Percentiles rank a stretch among this genome's conserved stretches.
Evolutionary conservation across 2,888 invertebrate genomes (phyloP).

Genomic region (Acleris laterana): DNA sequence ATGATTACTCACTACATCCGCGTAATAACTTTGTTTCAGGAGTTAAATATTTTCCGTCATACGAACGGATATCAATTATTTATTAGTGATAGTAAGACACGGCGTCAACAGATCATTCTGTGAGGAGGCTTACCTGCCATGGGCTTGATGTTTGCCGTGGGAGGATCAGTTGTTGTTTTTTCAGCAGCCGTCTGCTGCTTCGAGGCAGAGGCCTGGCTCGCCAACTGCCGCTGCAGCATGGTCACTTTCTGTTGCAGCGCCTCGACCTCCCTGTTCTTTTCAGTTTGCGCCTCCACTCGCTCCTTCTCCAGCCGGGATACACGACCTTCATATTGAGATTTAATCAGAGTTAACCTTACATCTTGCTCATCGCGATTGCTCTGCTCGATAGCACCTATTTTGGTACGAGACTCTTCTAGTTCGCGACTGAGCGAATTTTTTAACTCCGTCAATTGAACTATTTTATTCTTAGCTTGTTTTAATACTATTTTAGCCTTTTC

Average conservation of each 20-base stretch:
- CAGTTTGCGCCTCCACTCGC: slow-evolving; percentile 85
- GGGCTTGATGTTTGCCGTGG: slow-evolving; percentile 96
- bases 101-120: no score
- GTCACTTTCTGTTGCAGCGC: slow-evolving; percentile 88
- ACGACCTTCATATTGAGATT: slow-evolving; percentile 88
- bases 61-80: no score
- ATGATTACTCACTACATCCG: no score
- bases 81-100: no score
- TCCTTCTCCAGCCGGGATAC: slow-evolving; percentile 90
- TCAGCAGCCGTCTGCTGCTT: slow-evolving; percentile 84
- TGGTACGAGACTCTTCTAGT: slow-evolving; percentile 79
- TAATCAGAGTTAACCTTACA: slow-evolving; percentile 84
- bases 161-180: slow-evolving; percentile 84
- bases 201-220: slow-evolving; percentile 88
- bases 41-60: no score
- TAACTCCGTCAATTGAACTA: slow-evolving; percentile 88
- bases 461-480: slow-evolving; percentile 90
- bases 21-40: no score
- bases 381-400: slow-evolving; percentile 79
- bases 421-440: slow-evolving; percentile 86
- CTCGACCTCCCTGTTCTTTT: slow-evolving; percentile 87
- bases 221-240: slow-evolving; percentile 88
- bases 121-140: slow-evolving; percentile 88
- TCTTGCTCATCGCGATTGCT: slow-evolving; percentile 84
- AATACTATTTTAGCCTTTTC: slow-evolving; percentile 87